Percentiles rank a stretch among this genome's conserved stretches.
Conservation (phyloP, 2,113 vertebrate species). For the Vidua chalybeata region DNA sequence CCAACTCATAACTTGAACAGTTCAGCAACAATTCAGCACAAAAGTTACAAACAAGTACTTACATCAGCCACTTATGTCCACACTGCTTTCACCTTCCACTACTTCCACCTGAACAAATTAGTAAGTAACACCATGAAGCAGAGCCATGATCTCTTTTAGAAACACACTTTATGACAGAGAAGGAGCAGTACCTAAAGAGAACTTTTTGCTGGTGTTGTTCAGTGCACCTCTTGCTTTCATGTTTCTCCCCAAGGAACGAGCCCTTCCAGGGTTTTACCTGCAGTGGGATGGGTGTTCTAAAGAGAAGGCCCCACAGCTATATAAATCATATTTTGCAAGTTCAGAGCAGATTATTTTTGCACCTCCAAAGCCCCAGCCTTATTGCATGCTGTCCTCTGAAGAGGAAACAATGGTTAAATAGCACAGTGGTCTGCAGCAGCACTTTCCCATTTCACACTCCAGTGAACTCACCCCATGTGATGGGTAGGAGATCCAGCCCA, state of each 20-base stretch:
- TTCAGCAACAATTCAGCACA: neutral
- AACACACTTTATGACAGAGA: neutral
- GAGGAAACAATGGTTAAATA: constrained; percentile 60
- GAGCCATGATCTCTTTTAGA: neutral
- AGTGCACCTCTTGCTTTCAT: neutral
- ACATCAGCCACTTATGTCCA: accelerated
- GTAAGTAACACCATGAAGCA: neutral
- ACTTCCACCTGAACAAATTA: neutral
- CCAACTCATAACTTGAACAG: neutral
- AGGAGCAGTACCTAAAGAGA: neutral
- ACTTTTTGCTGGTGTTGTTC: neutral
- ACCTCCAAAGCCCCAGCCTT: neutral
- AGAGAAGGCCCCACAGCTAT: neutral
- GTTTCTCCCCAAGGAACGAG: neutral
- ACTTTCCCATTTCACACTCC: constrained; percentile 54
- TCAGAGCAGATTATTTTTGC: neutral
- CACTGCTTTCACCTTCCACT: neutral
- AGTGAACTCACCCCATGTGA: constrained; percentile 92
- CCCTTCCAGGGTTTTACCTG: neutral
- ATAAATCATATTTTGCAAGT: neutral
- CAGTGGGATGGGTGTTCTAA: neutral
- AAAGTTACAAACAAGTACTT: neutral
- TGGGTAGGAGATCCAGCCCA: constrained; percentile 98
- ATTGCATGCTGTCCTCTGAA: neutral
- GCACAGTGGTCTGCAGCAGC: constrained; percentile 37